Percentiles rank a stretch among this genome's conserved stretches.
Conservation (phyloP, 2,888 invertebrate species). For the Drosophila prostipennis region DNA sequence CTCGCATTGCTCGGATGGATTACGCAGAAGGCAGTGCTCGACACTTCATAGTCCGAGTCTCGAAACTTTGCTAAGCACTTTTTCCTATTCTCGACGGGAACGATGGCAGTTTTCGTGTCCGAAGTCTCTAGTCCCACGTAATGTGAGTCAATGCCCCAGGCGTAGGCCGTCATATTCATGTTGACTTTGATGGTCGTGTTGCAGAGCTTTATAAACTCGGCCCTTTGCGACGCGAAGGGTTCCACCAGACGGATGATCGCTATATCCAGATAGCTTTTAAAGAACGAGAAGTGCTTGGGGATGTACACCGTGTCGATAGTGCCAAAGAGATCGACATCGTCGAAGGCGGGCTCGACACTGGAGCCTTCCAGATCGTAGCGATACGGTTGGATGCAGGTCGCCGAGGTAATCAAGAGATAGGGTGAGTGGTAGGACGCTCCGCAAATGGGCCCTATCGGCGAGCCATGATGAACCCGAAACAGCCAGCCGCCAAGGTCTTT, state of each 20-base stretch:
- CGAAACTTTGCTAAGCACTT: not conserved
- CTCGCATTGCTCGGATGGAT: slow-evolving; percentile 12
- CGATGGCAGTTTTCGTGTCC: not conserved
- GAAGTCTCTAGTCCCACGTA: not conserved
- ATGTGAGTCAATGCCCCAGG: slow-evolving; percentile 41
- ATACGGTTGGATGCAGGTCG: slow-evolving; percentile 40
- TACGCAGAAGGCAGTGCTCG: slow-evolving; percentile 15
- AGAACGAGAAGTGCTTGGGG: slow-evolving; percentile 9
- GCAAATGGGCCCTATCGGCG: slow-evolving; percentile 14
- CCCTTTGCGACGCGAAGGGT: slow-evolving; percentile 32
- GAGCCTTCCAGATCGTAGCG: slow-evolving; percentile 15
- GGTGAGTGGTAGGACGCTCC: slow-evolving; percentile 41
- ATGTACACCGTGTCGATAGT: slow-evolving; percentile 26
- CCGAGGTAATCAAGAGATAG: slow-evolving; percentile 39
- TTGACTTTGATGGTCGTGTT: not conserved
- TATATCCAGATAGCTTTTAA: slow-evolving; percentile 19
- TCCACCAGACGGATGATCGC: slow-evolving; percentile 35
- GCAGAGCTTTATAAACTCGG: slow-evolving; percentile 47
- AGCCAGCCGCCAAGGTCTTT: slow-evolving; percentile 44
- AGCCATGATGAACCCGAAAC: slow-evolving; percentile 20
- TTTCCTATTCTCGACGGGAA: not conserved
- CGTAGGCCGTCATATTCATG: slow-evolving; percentile 8
- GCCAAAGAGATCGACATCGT: not conserved
- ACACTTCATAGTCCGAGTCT: not conserved
- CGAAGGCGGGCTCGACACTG: slow-evolving; percentile 26